A percentile compares a stretch with the other conserved stretches of the same genome.
phyloP scores from a whole-genome alignment of 1,140 invertebrate genomes.

The Penaeus chinensis region DNA sequence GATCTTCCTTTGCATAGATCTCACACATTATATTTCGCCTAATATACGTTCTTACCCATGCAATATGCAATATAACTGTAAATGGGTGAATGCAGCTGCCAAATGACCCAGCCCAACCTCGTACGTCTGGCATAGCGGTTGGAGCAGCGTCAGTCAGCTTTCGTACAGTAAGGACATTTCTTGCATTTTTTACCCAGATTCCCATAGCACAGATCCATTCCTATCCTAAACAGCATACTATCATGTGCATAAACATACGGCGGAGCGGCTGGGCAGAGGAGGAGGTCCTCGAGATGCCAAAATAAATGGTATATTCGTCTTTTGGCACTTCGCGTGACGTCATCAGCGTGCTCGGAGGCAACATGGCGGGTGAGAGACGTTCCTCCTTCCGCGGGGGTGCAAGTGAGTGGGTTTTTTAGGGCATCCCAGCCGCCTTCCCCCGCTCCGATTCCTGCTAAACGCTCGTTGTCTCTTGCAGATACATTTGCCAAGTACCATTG shows the following conservation, averaged over 20 bases:
- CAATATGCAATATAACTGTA: conserved; percentile 1
- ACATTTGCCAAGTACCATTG: conserved; percentile 69
- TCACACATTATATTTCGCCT: background rate
- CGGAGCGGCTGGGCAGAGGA: background rate
- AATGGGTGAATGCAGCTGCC: conserved; percentile 14
- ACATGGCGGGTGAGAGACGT: conserved; percentile 57
- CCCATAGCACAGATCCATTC: conserved; percentile 1
- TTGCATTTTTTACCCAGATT: conserved; percentile 12
- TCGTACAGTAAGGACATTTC: conserved; percentile 57
- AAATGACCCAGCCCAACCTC: conserved; percentile 31
- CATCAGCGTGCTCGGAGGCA: conserved; percentile 35
- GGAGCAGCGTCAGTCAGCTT: conserved; percentile 40
- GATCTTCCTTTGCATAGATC: too few species aligned
- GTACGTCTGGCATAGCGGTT: conserved; percentile 35
- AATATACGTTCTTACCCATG: background rate
- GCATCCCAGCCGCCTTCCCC: background rate
- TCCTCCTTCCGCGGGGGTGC: background rate
- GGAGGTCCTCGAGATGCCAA: background rate
- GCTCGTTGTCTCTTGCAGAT: conserved; percentile 56
- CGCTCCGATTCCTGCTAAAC: conserved; percentile 20
- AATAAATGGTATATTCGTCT: conserved; percentile 31
- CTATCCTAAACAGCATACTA: background rate
- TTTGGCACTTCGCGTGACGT: conserved; percentile 43
- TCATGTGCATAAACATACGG: conserved; percentile 8
- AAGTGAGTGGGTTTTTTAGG: background rate